phyloP scores from a whole-genome alignment of 2,797 vertebrate genomes.

The Gallirallus australis region DNA sequence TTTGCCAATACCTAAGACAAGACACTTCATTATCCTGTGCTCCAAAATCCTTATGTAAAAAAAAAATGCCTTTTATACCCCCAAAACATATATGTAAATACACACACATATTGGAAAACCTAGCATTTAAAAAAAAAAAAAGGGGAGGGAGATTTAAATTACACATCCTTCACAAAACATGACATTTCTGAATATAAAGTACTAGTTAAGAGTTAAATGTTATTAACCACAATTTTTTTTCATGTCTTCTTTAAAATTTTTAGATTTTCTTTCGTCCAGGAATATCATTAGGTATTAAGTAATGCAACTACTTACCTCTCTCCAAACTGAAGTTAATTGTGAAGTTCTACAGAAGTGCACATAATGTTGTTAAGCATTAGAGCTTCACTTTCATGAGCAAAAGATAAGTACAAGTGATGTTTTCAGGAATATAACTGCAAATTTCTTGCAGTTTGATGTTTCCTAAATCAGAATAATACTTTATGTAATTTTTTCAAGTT shows the following conservation, averaged over 20 bases:
- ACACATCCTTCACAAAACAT: not conserved
- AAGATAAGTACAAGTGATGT: not conserved
- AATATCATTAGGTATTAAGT: not conserved
- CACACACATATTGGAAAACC: not conserved
- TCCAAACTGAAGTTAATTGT: not conserved
- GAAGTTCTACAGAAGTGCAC: not conserved
- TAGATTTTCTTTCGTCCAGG: not conserved
- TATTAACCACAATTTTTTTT: not conserved
- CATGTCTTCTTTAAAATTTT: not conserved
- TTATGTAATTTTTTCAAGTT: not conserved
- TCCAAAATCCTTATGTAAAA: not conserved
- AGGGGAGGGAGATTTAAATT: not conserved
- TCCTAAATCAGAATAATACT: not conserved
- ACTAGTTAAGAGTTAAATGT: not conserved
- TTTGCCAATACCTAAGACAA: not conserved
- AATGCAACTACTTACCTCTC: not conserved
- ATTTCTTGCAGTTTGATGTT: not conserved
- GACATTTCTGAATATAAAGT: not conserved
- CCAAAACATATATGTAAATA: not conserved
- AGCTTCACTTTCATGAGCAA: not conserved
- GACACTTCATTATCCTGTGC: not conserved
- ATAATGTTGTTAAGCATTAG: not conserved
- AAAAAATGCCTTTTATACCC: not conserved
- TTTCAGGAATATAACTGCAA: not conserved
- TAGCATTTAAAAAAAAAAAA: not conserved